phyloP scores from a whole-genome alignment of 1,140 invertebrate genomes.

The Bombus fervidus region DNA sequence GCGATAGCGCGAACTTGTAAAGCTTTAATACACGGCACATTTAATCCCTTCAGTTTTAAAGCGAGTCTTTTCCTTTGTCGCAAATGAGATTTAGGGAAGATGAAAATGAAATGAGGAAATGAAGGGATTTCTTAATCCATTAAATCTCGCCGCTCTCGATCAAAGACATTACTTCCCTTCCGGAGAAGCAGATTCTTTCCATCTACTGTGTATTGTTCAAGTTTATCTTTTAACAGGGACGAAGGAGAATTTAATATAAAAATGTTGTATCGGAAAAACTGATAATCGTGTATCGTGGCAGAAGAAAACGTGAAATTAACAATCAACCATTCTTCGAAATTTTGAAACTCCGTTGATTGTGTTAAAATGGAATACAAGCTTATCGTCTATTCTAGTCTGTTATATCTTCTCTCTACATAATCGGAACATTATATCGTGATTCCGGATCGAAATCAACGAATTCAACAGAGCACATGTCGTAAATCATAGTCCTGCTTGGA shows the following conservation, averaged over 20 bases:
- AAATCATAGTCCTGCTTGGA: background rate
- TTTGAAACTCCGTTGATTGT: background rate
- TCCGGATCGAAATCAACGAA: background rate
- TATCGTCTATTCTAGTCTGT: no score
- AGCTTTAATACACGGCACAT: background rate
- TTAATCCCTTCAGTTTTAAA: background rate
- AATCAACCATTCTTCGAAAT: background rate
- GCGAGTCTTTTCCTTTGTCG: background rate
- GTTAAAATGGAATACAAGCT: no score
- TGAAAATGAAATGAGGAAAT: constrained; percentile 8
- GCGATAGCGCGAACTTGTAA: background rate
- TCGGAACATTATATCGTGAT: background rate
- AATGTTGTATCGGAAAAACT: background rate
- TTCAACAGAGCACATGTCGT: background rate
- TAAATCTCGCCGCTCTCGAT: background rate
- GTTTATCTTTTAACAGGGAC: no score
- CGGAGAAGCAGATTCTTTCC: no score
- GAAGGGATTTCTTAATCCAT: constrained; percentile 19
- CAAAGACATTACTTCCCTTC: background rate
- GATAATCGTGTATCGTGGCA: background rate
- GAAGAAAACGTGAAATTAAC: background rate
- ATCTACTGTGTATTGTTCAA: background rate
- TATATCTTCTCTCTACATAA: no score
- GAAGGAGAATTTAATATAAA: background rate
- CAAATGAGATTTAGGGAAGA: constrained; percentile 5